Evolutionary conservation across 1,140 invertebrate species (phyloP).

Genomic region (Eufriesea mexicana): DNA sequence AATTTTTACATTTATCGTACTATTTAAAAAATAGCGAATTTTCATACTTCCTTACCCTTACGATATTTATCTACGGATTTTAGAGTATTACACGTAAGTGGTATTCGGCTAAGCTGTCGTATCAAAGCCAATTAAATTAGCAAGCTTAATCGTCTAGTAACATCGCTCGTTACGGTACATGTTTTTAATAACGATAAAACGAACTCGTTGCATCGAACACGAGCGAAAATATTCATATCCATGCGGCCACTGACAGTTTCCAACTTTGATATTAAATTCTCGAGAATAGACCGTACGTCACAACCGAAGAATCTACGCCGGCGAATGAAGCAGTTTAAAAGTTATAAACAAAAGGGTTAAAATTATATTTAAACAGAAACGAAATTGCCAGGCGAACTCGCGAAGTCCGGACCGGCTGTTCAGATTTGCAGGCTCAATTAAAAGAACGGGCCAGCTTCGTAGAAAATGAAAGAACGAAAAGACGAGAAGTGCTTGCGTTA

Average conservation of each 20-base stretch:
- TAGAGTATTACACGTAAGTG: no score
- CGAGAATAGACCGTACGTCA: no score
- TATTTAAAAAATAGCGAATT: no score
- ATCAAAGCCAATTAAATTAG: no score
- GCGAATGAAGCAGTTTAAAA: background rate
- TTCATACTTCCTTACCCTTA: no score
- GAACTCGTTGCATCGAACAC: background rate
- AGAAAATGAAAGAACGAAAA: conserved; percentile 33
- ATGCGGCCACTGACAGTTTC: background rate
- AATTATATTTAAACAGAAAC: conserved; percentile 9
- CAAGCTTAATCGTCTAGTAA: no score
- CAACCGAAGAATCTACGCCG: background rate
- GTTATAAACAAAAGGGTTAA: background rate
- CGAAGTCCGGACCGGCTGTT: background rate
- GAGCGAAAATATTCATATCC: background rate
- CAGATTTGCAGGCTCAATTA: conserved; percentile 27
- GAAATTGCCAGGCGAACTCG: background rate
- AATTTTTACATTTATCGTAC: no score
- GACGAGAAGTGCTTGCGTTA: conserved; percentile 15
- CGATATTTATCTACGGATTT: no score
- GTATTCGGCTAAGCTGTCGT: no score
- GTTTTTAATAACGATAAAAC: background rate
- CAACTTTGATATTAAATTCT: conserved; percentile 16
- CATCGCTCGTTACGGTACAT: no score
- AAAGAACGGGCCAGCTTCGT: conserved; percentile 24